Evolutionary conservation across 2,888 invertebrate species (phyloP), one percentile per base, ranked within the genome.

Genomic region (Helobdella robusta): DNA sequence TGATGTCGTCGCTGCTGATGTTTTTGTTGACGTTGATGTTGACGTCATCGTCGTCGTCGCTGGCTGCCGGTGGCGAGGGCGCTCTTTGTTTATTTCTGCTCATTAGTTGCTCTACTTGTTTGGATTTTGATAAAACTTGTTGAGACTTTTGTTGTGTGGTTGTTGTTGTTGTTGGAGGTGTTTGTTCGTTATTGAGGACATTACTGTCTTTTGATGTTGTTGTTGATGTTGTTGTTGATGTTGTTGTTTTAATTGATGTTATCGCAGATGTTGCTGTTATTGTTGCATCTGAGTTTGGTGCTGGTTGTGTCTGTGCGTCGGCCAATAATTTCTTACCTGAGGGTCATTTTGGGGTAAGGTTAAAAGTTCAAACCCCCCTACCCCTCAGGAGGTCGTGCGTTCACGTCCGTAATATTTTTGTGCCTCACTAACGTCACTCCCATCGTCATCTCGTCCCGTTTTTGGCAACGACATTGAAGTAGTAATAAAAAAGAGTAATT

Each of bases 1-100:
- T 32, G 30, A 36, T 59, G 35, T n/a, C 23, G 59, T 8, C 36
- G 59, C 11, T 2, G 20, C 28, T 20, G 30, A 30, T 59, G 35
- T 30, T 20, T 15, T 20, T 59, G 30, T n/a, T 34, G 60, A 60
- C 20, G 50, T 23, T 50, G 59, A 59, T 59, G 52, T 20, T 18
- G 6, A 52, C 11, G n/a, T n/a, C n/a, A n/a, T n/a, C 6, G 20
- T 8, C 23, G 11, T 20, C 8, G 20, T 11, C 23, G 8, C 11
- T 15, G 23, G 8, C 5, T 48, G 48, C 3, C 1, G 48, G 20
- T 15, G n/a, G 2, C 18, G 23, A 23, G 56, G 25, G 56, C 6
- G 56, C 2, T 8, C 3, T 30, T 56, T 25, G 32, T 20, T 6
- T 56, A 11, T 25, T 28, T 1, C 8, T 25, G 25, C 25, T 18